phyloP scores from a whole-genome alignment of 2,797 vertebrate genomes.

The Acipenser transmontanus region DNA sequence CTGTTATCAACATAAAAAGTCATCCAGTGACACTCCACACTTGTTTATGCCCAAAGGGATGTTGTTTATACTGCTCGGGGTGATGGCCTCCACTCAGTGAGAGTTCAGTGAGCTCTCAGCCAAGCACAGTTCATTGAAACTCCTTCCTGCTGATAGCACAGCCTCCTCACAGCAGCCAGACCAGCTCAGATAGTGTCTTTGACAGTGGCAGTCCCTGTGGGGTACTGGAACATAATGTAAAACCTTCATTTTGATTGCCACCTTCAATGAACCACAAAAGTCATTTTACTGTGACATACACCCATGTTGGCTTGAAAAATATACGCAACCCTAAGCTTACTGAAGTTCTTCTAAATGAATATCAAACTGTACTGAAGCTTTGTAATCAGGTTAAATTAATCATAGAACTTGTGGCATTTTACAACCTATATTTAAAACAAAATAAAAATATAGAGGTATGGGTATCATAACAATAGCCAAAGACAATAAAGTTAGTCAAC shows the following conservation, averaged over 20 bases:
- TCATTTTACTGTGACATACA: no score
- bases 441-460: no score
- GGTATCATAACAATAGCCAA: no score
- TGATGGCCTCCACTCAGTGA: not conserved
- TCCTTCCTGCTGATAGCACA: conserved; percentile 1
- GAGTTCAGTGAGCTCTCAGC: conserved; percentile 3
- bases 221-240: not conserved
- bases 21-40: not conserved
- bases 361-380: no score
- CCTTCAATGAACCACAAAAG: no score
- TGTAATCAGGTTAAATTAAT: no score
- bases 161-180: not conserved
- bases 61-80: conserved; percentile 1
- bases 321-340: no score
- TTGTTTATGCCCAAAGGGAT: conserved; percentile 3
- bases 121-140: not conserved
- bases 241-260: not conserved
- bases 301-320: no score
- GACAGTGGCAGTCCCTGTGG: not conserved
- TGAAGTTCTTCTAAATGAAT: no score
- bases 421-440: no score
- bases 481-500: no score
- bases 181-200: not conserved
- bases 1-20: not conserved
- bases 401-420: no score